Base-by-base conservation (phyloP, 2,113 vertebrate species). In the Butorides virescens region DNA sequence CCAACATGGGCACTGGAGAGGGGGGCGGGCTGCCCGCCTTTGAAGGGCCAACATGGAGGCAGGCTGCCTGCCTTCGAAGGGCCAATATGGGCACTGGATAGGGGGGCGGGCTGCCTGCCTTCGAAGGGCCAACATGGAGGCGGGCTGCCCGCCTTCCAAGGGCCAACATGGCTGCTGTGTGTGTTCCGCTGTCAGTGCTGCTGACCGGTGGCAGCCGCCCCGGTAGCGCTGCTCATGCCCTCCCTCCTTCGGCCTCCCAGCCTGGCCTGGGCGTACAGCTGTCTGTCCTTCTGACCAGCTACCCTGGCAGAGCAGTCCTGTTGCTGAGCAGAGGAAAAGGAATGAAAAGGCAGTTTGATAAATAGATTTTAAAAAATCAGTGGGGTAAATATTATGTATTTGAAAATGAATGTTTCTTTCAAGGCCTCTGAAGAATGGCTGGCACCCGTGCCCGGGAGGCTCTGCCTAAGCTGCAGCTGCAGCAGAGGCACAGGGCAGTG, bases 351-450 rank as follows among this genome's bases (percentile, higher is more conserved):
- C 92, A 96, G 86, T 90, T 97, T 94, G 97, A 96, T 87, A 95
- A 97, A 96, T 82, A 90, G 70, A 68, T 97, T 56, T 34, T 7
- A 0, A 77, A 96, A 42, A 63, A 86, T 58, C 92, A 95, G 29
- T 83, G 91, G 75, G 78, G 65, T 73, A 96, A 92, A 97, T 97
- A 80, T 90, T 46, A 81, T 3, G 4, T 66, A 16, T 88, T 90
- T 58, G 73, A 76, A 95, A 88, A 91, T 92, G 93, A 93, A 89
- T 62, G 77, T 97, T 95, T 96, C 94, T 96, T 96, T 95, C 59
- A 92, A 62, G 88, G 86, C 68, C 76, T 80, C 71, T 10, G 55
- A 67, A 61, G 91, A 97, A 68, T 6, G 56, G 76, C 93, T 95
- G 94, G 97, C 92, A 72, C 27, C 68, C 1, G 34, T 5, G 72